Base-by-base conservation (phyloP, 2,888 invertebrate genomes). In the Candidula unifasciata region DNA sequence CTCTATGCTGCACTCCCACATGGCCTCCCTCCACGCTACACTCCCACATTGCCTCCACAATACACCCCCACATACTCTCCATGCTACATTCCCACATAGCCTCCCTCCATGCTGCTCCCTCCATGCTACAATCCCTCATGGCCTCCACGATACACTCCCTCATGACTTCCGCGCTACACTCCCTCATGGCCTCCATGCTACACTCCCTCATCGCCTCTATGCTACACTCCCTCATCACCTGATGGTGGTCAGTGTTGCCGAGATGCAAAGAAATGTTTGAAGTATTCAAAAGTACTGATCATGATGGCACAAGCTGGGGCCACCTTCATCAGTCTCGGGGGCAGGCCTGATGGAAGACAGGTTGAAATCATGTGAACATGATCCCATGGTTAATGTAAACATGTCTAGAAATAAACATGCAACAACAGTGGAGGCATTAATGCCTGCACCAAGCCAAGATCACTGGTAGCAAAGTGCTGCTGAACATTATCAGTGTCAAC, bases 291-390 rank as follows among this genome's bases (percentile, higher is more conserved):
- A 0, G 97, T 96, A 2, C 98, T 97, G 89, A 99, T 99, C 99
- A 99, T 99, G 52, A 99, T 98, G 1, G 99, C 99, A 94, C 99
- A 99, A 0, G 99, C 98, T 2, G 99, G 99, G 16, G 98, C 97
- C 3, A 99, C 98, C 95, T 99, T 99, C 27, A 97, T 96, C 87
- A 99, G 94, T 87, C 99, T 95, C 0, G 99, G 99, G 18, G 96
- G 95, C 24, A 98, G 93, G 3, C 99, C 99, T 94, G 91, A 44
- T 44, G 8, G 2, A 44, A 6, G n/a, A n/a, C n/a, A n/a, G n/a
- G n/a, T n/a, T n/a, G n/a, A n/a, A 30, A 89, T 44, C 8, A 10
- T 44, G 44, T 44, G 44, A 44, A 44, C 2, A 44, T 44, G 13
- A 44, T 10, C 13, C 44, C 6, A 44, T 44, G 44, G 44, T 44